phyloP scores from a whole-genome alignment of 2,888 invertebrate species.

The Ophioninae sp. region DNA sequence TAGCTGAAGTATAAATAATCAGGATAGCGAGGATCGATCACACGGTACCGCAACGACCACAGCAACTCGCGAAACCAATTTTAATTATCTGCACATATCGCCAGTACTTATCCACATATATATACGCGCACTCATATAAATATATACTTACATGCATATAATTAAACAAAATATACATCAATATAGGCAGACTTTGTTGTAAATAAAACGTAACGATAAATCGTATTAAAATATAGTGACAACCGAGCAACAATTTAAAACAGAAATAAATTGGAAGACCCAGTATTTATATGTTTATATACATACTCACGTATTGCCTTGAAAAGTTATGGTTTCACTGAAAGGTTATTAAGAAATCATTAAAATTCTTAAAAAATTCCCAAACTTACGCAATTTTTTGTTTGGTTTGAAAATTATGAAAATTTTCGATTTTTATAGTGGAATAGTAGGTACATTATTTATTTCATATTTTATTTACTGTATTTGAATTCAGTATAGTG shows the following conservation, averaged over 20 bases:
- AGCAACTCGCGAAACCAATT: slow-evolving; percentile 36
- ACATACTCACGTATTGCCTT: too few species aligned
- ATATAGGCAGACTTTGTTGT: slow-evolving; percentile 45
- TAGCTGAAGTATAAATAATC: slow-evolving; percentile 49
- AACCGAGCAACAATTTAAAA: slow-evolving; percentile 39
- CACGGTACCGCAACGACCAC: slow-evolving; percentile 47
- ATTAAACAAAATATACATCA: slow-evolving; percentile 3
- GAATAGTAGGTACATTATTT: too few species aligned
- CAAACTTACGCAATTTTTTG: too few species aligned
- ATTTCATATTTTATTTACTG: too few species aligned
- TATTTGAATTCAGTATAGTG: too few species aligned
- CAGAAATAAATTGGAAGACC: slow-evolving; percentile 45
- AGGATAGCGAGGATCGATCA: slow-evolving; percentile 51
- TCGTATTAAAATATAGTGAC: slow-evolving; percentile 44
- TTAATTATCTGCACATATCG: slow-evolving; percentile 7
- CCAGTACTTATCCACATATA: background rate
- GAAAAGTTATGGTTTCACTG: too few species aligned
- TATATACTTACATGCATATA: background rate
- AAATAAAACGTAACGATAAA: slow-evolving; percentile 53
- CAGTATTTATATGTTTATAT: background rate
- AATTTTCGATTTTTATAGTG: too few species aligned
- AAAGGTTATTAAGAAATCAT: too few species aligned
- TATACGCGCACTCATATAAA: slow-evolving; percentile 3
- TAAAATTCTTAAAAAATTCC: too few species aligned
- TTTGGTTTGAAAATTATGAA: too few species aligned